phyloP scores from a whole-genome alignment of 2,888 invertebrate species.

The Charanyca ferruginea region DNA sequence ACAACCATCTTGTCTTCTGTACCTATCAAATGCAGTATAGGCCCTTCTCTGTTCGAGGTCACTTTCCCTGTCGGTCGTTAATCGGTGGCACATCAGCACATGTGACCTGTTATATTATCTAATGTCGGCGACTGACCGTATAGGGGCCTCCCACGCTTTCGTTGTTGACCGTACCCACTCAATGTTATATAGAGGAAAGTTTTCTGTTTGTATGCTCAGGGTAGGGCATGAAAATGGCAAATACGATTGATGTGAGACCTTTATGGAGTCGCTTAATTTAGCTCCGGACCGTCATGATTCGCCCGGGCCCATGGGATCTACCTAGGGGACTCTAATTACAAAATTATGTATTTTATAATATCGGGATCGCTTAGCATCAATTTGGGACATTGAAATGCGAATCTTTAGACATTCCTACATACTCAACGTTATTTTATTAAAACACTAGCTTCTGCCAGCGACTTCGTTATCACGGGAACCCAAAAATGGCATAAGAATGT shows the following conservation, averaged over 20 bases:
- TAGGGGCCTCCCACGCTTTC: conserved; percentile 51
- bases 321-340: conserved; percentile 37
- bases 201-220: conserved; percentile 31
- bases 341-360: conserved; percentile 25
- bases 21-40: conserved; percentile 17
- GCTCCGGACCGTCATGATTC: conserved; percentile 5
- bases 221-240: conserved; percentile 37
- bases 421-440: not conserved
- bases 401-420: not conserved
- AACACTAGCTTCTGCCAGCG: too few relatives aligned
- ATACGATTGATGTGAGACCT: conserved; percentile 22
- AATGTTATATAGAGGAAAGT: conserved; percentile 43
- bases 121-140: conserved; percentile 44
- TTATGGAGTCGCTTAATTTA: conserved; percentile 35
- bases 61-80: conserved; percentile 43
- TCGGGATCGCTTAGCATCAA: not conserved
- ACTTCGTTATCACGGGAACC: too few relatives aligned
- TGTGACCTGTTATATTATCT: conserved; percentile 57
- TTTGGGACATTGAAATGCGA: conserved; percentile 5
- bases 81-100: conserved; percentile 44
- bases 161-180: conserved; percentile 33
- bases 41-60: conserved; percentile 36
- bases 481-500: too few relatives aligned
- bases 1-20: conserved; percentile 22
- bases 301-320: conserved; percentile 18